A percentile compares a stretch with the other conserved stretches of the same genome.
Evolutionary conservation across 2,113 vertebrate genomes (phyloP).

Genomic region (Ranitomeya imitator): DNA sequence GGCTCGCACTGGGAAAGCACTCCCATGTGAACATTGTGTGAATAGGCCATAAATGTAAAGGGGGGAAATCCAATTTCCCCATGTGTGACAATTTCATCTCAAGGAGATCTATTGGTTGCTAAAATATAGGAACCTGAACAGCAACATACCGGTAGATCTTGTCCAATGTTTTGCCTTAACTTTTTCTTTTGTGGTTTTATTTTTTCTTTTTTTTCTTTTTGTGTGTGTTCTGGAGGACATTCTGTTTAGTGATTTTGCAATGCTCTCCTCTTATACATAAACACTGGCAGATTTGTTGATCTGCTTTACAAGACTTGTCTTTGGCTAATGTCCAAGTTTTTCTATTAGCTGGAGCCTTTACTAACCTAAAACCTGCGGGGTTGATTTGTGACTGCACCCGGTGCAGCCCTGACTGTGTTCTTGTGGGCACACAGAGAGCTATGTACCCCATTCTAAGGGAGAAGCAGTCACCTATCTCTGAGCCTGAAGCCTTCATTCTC

Average conservation of each 20-base stretch:
- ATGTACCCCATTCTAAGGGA: neutral
- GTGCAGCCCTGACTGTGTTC: neutral
- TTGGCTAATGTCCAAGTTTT: constrained; percentile 10
- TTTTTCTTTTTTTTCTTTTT: too few relatives aligned
- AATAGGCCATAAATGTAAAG: too few relatives aligned
- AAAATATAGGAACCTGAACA: too few relatives aligned
- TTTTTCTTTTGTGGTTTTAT: neutral
- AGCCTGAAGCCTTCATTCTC: neutral
- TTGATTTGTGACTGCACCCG: neutral
- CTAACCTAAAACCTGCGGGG: neutral
- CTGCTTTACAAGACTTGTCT: neutral
- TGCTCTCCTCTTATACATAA: neutral
- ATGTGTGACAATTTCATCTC: too few relatives aligned
- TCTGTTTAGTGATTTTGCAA: neutral
- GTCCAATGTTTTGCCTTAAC: neutral
- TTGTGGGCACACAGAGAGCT: neutral
- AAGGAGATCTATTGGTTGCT: too few relatives aligned
- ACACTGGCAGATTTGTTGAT: constrained; percentile 25
- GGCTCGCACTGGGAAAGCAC: too few relatives aligned
- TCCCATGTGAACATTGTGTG: too few relatives aligned
- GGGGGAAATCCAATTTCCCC: too few relatives aligned
- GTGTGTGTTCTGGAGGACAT: neutral
- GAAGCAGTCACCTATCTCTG: too few relatives aligned
- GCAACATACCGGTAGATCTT: neutral
- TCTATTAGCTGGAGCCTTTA: neutral